Base-by-base conservation (phyloP, 2,113 vertebrate genomes). In the Daphoenositta chrysoptera region DNA sequence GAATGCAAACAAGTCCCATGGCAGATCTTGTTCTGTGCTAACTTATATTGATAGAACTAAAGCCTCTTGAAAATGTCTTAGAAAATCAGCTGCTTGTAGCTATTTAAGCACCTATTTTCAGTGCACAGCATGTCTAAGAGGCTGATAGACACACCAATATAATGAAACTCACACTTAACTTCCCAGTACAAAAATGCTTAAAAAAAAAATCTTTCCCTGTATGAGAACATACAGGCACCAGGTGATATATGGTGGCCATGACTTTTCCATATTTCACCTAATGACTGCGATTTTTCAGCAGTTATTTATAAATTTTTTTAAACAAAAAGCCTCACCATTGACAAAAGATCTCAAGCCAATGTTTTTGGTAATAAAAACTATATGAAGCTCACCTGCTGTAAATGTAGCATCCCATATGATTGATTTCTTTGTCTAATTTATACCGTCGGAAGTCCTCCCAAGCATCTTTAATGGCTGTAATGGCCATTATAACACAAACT, bases 391-490 rank as follows among this genome's bases (percentile, higher is more conserved):
- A 99, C 99, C 98, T 99, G 98, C 97, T 98, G 78, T 99, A 99
- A 90, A 99, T n/a, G 83, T 98, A 95, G 89, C 99, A 99, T 9
- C 95, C 97, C 63, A 86, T 98, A 82, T 97, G 98, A 97, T 99
- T 99, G 95, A 99, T 98, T 97, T 98, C 97, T 96, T 95, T 98
- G 97, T 99, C 99, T 1, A 98, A 96, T 83, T 98, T 98, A 94
- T 98, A 99, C n/a, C 99, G 97, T 83, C 98, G 97, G 93, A 99
- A 98, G 94, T 99, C 99, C 91, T 99, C 99, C 99, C 99, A 99
- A 70, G 98, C 98, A 28, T 99, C 99, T 95, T 99, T 99, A 58
- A 99, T 75, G 48, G 99, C 99, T 1, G 99, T 99, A 56, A 99
- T 96, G 5, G 96, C 91, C 96, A 99, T 89, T 73, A 99, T 99